Evolutionary conservation across 2,113 vertebrate genomes (phyloP), one percentile per base, ranked within the genome.

Genomic region (Scomber japonicus): DNA sequence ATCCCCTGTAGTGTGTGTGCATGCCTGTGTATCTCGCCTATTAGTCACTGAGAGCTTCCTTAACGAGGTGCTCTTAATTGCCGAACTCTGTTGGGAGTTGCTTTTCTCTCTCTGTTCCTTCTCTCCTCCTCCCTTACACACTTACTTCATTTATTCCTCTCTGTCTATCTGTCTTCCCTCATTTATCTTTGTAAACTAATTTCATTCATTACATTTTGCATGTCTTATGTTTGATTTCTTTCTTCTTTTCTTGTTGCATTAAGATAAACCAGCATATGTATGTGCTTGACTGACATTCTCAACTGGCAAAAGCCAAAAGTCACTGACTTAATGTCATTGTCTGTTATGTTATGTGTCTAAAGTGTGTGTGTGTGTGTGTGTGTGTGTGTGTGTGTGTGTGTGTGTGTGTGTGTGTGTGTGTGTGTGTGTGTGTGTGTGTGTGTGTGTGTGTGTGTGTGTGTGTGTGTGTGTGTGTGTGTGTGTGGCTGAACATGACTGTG

Each of bases 1-100:
- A 59, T 75, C 75, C 74, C 81, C 83, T 68, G 60, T 10, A 15
- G 87, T 71, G 83, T 79, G 61, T 71, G 44, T 69, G 53, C 66
- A 21, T 5, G 51, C 11, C 11, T 67, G 68, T 72, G 66, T 55
- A 76, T 73, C 54, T 82, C 30, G 9, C 66, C 71, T 77, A 86
- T 91, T 85, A 84, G 57, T 86, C 80, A 87, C 60, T 67, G 72
- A 86, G 69, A 66, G 71, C 70, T 75, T 86, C 74, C 64, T 73
- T 86, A 85, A 87, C 19, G 21, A 89, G 67, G 71, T 80, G 77
- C 66, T 83, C 75, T 80, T 89, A 89, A 89, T 89, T 91, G 84
- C 80, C 19, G 7, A 69, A 77, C 68, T 83, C 77, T 56, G 45
- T 13, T 81, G 74, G 69, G 86, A 90, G 55, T 80, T 78, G 46